Evolutionary conservation across 2,113 vertebrate genomes (phyloP).

Genomic region (Emydura subglobosa): DNA sequence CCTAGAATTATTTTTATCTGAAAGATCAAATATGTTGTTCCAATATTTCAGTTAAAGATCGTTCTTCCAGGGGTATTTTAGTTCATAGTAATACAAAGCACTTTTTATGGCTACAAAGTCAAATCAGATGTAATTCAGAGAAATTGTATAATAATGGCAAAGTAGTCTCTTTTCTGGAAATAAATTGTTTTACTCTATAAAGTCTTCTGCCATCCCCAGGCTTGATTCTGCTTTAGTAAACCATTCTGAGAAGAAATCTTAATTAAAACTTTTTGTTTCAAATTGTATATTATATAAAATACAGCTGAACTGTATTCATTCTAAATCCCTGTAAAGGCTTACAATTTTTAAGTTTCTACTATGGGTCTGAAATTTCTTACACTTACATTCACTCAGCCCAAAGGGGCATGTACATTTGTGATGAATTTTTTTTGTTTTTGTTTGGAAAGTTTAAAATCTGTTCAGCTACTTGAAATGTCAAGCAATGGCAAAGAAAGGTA

Average conservation of each 20-base stretch:
- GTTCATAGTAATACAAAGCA: background rate
- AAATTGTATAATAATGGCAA: background rate
- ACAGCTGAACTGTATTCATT: background rate
- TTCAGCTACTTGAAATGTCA: background rate
- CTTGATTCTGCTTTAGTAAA: background rate
- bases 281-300: background rate
- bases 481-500: background rate
- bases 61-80: background rate
- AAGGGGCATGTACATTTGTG: background rate
- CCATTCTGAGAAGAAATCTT: background rate
- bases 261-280: background rate
- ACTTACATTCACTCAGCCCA: too few species aligned
- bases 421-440: background rate
- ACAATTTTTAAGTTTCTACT: background rate
- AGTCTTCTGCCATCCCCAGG: background rate
- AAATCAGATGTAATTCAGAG: background rate
- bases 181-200: background rate
- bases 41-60: background rate
- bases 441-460: background rate
- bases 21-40: background rate
- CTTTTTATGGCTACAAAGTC: background rate
- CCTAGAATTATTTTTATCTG: background rate
- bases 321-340: background rate
- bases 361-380: background rate
- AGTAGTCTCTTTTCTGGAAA: background rate